A percentile compares a stretch with the other conserved stretches of the same genome.
These are phyloP conservation scores for Probaryconus sp. DNA, from an alignment of 1,140 invertebrate genomes.

Conservation along the genomic window DNA sequence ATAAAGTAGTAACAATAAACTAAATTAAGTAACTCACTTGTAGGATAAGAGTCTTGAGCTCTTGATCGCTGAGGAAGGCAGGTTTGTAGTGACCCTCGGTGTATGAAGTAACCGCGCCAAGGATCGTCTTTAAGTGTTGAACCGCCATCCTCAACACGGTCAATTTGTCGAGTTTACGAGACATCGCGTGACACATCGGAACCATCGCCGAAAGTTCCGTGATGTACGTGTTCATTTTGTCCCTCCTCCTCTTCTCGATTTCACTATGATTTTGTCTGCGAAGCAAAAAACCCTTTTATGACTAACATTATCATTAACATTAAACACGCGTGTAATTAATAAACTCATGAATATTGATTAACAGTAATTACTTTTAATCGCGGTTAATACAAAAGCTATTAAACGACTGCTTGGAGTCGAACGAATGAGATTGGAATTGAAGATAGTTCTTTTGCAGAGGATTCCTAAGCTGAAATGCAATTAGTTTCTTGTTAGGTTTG, in stretches of 20 bases:
- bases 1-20: no score
- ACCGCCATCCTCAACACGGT: constrained; percentile 96
- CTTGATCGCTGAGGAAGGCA: constrained; percentile 92
- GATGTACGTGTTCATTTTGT: constrained; percentile 98
- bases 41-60: constrained; percentile 89
- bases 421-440: no score
- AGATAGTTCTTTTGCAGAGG: no score
- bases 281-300: constrained; percentile 21
- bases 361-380: no score
- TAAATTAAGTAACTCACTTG: constrained; percentile 81
- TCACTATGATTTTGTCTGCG: constrained; percentile 95
- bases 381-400: no score
- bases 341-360: no score
- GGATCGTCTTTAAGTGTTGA: constrained; percentile 91
- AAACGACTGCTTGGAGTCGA: no score
- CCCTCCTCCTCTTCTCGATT: constrained; percentile 94
- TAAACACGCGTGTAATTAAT: neutral
- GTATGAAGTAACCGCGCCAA: constrained; percentile 87
- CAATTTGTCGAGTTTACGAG: constrained; percentile 94
- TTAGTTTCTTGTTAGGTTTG: no score
- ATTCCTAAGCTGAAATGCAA: neutral
- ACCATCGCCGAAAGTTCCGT: constrained; percentile 93
- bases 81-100: constrained; percentile 91
- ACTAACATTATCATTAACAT: constrained; percentile 2
- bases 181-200: constrained; percentile 95